Conservation (phyloP, 2,113 vertebrate genomes). For the Nerophis ophidion region DNA sequence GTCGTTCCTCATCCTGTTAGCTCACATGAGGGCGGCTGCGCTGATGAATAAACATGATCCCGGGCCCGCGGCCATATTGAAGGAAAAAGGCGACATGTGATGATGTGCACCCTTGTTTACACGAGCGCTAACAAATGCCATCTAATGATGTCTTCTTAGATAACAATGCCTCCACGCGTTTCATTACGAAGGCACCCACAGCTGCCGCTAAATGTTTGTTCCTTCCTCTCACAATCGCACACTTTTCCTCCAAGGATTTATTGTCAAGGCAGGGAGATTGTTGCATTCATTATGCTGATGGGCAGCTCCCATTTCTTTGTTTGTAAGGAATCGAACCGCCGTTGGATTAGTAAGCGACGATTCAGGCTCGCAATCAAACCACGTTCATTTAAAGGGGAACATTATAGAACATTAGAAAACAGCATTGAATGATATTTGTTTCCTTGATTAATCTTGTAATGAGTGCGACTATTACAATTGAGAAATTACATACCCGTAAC, state of each 20-base stretch:
- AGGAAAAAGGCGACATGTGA: constrained; percentile 3
- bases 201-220: background rate
- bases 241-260: constrained; percentile 7
- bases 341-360: constrained; percentile 46
- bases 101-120: constrained; percentile 10
- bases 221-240: background rate
- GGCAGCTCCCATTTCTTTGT: constrained; percentile 23
- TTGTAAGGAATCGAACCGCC: constrained; percentile 51
- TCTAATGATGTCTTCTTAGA: background rate
- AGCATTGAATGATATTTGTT: too few relatives aligned
- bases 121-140: constrained; percentile 2
- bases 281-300: constrained; percentile 15
- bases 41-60: constrained; percentile 9
- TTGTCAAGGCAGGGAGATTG: constrained; percentile 5
- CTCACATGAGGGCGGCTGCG: background rate
- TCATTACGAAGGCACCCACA: constrained; percentile 4
- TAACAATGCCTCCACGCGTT: constrained; percentile 7
- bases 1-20: constrained; percentile 18
- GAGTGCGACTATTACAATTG: too few relatives aligned
- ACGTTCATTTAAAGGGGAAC: too few relatives aligned
- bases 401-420: too few relatives aligned
- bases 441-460: too few relatives aligned
- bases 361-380: constrained; percentile 38
- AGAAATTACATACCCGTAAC: too few relatives aligned
- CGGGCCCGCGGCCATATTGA: background rate